Conservation (phyloP, 1,140 invertebrate species). For the Macrotrachela quadricornifera region DNA sequence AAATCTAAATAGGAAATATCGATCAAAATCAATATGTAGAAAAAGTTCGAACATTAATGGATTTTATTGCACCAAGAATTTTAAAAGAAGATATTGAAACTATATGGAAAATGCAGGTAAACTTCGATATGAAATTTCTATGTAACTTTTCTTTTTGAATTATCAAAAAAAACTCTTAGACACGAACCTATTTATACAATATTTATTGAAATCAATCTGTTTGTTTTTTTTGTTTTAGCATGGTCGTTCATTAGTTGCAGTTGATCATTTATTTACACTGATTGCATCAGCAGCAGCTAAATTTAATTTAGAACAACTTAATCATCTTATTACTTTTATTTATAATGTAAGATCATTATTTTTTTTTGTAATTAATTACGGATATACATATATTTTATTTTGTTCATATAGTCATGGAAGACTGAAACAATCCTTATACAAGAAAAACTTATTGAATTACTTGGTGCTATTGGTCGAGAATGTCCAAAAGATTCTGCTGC, state of each 20-base stretch:
- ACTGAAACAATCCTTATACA: constrained; percentile 29
- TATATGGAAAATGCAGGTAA: constrained; percentile 33
- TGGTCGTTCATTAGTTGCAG: constrained; percentile 32
- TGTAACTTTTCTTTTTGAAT: too few species aligned
- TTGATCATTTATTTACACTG: constrained; percentile 37
- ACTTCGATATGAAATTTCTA: neutral
- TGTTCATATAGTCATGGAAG: constrained; percentile 28
- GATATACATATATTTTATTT: neutral
- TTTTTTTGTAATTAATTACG: too few species aligned
- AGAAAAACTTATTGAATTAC: constrained; percentile 33
- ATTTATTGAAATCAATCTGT: too few species aligned
- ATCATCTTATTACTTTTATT: constrained; percentile 32
- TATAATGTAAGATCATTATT: constrained; percentile 17
- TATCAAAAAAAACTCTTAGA: too few species aligned
- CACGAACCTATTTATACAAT: too few species aligned
- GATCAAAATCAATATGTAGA: constrained; percentile 38
- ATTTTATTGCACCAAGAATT: constrained; percentile 33
- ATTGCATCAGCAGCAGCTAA: constrained; percentile 35
- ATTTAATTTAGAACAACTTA: constrained; percentile 32
- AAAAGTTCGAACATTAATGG: constrained; percentile 35
- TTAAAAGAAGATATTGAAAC: constrained; percentile 32
- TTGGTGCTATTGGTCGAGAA: constrained; percentile 35
- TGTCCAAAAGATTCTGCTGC: constrained; percentile 15
- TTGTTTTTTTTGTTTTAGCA: constrained; percentile 16
- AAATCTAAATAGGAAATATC: constrained; percentile 30